Evolutionary conservation across 2,888 invertebrate genomes (phyloP).

Genomic region (Magallana nippona): DNA sequence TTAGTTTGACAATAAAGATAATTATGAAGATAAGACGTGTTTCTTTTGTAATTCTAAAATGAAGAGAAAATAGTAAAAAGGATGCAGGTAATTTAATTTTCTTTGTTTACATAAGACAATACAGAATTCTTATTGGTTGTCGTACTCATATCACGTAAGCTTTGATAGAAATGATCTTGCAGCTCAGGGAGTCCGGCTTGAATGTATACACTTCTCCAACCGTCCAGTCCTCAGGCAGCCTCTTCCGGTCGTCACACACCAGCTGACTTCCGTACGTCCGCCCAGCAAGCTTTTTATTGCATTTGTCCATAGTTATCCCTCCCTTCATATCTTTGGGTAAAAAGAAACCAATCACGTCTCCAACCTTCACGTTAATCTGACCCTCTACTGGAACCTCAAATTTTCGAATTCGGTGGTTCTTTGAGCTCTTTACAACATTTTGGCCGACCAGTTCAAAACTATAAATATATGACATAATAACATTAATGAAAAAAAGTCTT

Average conservation of each 20-base stretch:
- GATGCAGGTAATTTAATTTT: neutral
- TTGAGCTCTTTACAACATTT: slow-evolving; percentile 34
- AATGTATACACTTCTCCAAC: slow-evolving; percentile 35
- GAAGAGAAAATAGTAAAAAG: neutral
- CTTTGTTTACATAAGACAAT: neutral
- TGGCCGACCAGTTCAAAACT: slow-evolving; percentile 45
- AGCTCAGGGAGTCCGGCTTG: slow-evolving; percentile 19
- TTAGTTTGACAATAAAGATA: neutral
- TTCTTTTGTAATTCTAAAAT: neutral
- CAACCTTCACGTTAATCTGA: slow-evolving; percentile 42
- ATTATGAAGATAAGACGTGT: neutral
- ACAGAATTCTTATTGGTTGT: neutral
- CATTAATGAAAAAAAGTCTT: no score
- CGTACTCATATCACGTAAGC: slow-evolving; percentile 40
- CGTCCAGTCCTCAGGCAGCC: slow-evolving; percentile 11
- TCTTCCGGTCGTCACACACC: neutral
- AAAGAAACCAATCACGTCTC: slow-evolving; percentile 46
- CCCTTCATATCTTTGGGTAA: slow-evolving; percentile 39
- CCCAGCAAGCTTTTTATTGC: slow-evolving; percentile 31
- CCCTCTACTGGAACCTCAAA: neutral
- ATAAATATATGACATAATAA: neutral
- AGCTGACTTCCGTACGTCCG: slow-evolving; percentile 42
- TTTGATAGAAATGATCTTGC: slow-evolving; percentile 42
- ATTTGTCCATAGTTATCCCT: slow-evolving; percentile 47
- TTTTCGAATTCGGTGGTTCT: slow-evolving; percentile 38